Base-by-base conservation (phyloP, 2,113 vertebrate species). In the Indri indri region DNA sequence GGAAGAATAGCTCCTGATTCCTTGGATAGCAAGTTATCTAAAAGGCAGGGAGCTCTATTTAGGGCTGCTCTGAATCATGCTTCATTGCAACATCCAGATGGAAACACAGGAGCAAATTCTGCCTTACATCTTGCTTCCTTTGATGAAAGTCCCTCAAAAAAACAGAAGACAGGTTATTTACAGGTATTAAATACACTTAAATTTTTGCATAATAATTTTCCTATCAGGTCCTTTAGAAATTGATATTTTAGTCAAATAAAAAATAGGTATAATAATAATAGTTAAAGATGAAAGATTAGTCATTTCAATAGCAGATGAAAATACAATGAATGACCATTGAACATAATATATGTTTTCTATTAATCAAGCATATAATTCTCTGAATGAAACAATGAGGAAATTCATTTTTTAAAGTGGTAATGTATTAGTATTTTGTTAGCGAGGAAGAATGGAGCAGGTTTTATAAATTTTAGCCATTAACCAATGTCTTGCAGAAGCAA, bases 91-190 rank as follows among this genome's bases (percentile, higher is more conserved):
- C 32, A 96, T 40, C 65, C 50, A 88, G 37, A 83, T 45, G 32
- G 54, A 89, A 94, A 95, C 93, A 87, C 6, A 88, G 50, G 22
- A 94, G 40, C 71, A 95, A 94, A 74, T 79, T 85, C 3, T 85
- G 42, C 23, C 30, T 54, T 88, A 12, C 8, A 32, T 81, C 27
- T 74, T 96, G 27, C 13, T 94, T 91, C 34, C 74, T 95, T 97
- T 76, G 79, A 85, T 6, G 27, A 32, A 80, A 83, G 8, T 34
- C 37, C n/a, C 80, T 89, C 16, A 32, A 73, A 66, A 76, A 80
- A 83, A 22, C 50, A 42, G 30, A 90, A 93, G 22, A 50, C 40
- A 74, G 27, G 0, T 18, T 63, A 54, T 50, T 50, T 42, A 85
- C 88, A 92, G 12, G 8, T 66, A 76, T 32, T 37, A 83, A 79